Evolutionary conservation across 2,888 invertebrate genomes (phyloP).

Genomic region (Rhodophaea formosa): DNA sequence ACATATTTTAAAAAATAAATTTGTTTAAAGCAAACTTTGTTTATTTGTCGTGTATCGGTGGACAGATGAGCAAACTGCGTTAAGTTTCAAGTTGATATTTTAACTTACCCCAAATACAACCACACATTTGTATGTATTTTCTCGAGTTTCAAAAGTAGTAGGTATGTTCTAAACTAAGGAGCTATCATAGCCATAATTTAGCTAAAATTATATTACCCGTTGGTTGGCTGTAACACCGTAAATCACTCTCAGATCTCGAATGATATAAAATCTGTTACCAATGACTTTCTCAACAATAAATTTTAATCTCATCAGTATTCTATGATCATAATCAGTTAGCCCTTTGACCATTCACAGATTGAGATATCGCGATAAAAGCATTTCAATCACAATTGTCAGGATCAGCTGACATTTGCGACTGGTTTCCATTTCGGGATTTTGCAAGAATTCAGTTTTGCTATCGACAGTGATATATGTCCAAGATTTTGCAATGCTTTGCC

Average conservation of each 20-base stretch:
- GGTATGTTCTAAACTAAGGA: no score
- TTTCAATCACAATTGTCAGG: conserved; percentile 48
- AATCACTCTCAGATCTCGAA: not conserved
- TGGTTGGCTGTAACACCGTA: not conserved
- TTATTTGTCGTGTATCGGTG: conserved; percentile 31
- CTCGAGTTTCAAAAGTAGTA: not conserved
- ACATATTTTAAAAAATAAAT: conserved; percentile 30
- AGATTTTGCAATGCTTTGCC: conserved; percentile 33
- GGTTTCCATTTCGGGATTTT: conserved; percentile 51
- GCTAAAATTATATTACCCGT: not conserved
- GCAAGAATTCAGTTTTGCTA: conserved; percentile 35
- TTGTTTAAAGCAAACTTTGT: conserved; percentile 33
- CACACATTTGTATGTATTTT: conserved; percentile 27
- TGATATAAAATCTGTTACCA: not conserved
- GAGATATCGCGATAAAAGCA: conserved; percentile 45
- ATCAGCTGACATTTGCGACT: conserved; percentile 54
- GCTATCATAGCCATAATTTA: no score
- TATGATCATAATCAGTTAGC: conserved; percentile 37
- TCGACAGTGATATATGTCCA: conserved; percentile 35
- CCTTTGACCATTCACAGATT: conserved; percentile 44
- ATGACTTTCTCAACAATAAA: conserved; percentile 28
- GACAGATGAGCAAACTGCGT: conserved; percentile 26
- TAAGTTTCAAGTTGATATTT: conserved; percentile 19
- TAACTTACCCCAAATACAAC: not conserved
- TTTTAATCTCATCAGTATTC: conserved; percentile 38